These are phyloP conservation scores for Tarsius wallacei DNA, from an alignment of 2,797 vertebrate species.

Conservation along the genomic window DNA sequence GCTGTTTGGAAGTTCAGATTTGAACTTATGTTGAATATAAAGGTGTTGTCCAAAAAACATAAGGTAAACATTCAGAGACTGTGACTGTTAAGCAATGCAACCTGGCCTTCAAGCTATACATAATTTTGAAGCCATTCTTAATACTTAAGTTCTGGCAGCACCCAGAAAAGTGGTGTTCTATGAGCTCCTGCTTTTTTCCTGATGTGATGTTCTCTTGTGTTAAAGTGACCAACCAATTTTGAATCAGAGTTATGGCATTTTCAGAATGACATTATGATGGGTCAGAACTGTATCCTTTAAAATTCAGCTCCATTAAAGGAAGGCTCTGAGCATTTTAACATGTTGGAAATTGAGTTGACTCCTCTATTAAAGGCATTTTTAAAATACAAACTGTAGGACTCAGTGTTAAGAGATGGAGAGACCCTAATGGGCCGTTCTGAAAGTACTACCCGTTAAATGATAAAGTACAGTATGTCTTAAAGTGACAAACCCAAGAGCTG, in stretches of 20 bases:
- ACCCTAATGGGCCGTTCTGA: not conserved
- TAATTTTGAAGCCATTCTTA: not conserved
- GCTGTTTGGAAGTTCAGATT: not conserved
- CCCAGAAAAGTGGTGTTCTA: not conserved
- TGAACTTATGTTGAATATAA: not conserved
- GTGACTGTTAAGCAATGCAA: not conserved
- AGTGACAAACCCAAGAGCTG: slow-evolving; percentile 77
- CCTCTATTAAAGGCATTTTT: not conserved
- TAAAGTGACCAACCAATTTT: not conserved
- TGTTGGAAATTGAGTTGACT: not conserved
- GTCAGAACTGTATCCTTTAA: slow-evolving; percentile 1
- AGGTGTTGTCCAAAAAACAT: not conserved
- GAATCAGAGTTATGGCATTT: slow-evolving; percentile 1
- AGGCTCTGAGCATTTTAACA: not conserved
- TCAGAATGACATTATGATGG: not conserved
- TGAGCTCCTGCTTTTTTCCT: not conserved
- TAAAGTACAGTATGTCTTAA: slow-evolving; percentile 69
- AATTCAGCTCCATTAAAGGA: not conserved
- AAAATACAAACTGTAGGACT: not conserved
- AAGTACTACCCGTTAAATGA: slow-evolving; percentile 61
- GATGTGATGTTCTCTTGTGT: not conserved
- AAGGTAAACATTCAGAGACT: not conserved
- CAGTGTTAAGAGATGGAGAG: not conserved
- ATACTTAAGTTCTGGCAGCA: not conserved
- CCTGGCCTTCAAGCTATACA: not conserved